Conservation (phyloP, 1,140 invertebrate genomes). For the Teleogryllus occipitalis region DNA sequence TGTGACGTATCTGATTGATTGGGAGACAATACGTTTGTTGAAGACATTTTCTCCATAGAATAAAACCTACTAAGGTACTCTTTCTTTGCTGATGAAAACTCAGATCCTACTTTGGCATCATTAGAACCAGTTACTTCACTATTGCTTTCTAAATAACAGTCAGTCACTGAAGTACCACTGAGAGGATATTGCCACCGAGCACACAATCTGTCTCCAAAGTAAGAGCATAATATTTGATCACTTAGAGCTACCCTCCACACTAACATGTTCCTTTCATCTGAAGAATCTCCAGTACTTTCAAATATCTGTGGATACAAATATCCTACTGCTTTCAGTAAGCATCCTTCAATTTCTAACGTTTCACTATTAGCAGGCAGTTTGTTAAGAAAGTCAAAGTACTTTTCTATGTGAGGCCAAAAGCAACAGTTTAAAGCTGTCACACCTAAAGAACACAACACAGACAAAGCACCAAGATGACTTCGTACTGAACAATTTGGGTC, state of each 20-base stretch:
- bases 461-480: neutral
- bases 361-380: neutral
- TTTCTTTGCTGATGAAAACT: too few species aligned
- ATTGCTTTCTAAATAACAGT: neutral
- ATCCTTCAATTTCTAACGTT: neutral
- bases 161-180: too few species aligned
- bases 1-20: too few species aligned
- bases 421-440: neutral
- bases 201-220: neutral
- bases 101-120: neutral
- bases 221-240: neutral
- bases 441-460: neutral
- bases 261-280: too few species aligned
- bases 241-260: neutral
- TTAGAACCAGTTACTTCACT: neutral
- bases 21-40: too few species aligned
- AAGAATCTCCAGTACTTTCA: too few species aligned
- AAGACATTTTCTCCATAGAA: too few species aligned
- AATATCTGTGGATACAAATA: neutral
- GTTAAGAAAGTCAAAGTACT: neutral
- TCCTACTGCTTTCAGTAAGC: neutral
- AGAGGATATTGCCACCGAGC: neutral
- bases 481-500: neutral
- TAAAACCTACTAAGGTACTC: too few species aligned
- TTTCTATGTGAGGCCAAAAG: neutral